These are phyloP conservation scores for Trichopoda pennipes DNA, from an alignment of 2,888 invertebrate genomes.

Conservation along the genomic window DNA sequence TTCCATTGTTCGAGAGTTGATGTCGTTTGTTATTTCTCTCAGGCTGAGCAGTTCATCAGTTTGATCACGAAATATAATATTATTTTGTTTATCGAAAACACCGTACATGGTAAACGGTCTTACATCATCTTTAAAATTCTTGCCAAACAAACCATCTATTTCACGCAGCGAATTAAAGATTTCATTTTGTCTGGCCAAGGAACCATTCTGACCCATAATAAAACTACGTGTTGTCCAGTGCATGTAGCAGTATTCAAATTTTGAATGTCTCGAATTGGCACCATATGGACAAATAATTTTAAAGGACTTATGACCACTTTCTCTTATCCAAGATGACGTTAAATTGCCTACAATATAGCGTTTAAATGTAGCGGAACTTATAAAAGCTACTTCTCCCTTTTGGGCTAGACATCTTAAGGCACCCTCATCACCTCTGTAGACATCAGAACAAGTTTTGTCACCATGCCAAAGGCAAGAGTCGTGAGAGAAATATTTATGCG, in stretches of 20 bases:
- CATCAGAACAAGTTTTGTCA: slow-evolving; percentile 80
- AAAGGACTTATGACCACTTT: slow-evolving; percentile 80
- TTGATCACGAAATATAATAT: slow-evolving; percentile 84
- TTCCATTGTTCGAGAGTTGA: slow-evolving; percentile 77
- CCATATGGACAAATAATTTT: slow-evolving; percentile 83
- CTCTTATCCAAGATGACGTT: slow-evolving; percentile 81
- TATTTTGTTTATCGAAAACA: slow-evolving; percentile 84
- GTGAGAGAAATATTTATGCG: slow-evolving; percentile 84
- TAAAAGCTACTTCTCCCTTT: slow-evolving; percentile 90
- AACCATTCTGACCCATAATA: slow-evolving; percentile 83
- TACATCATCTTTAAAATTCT: slow-evolving; percentile 82
- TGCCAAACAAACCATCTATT: slow-evolving; percentile 87
- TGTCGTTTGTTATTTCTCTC: slow-evolving; percentile 75
- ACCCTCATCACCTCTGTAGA: slow-evolving; percentile 83
- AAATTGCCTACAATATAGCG: slow-evolving; percentile 83
- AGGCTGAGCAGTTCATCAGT: slow-evolving; percentile 77
- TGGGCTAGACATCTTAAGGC: slow-evolving; percentile 86
- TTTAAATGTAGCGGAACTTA: slow-evolving; percentile 84
- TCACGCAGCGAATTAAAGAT: slow-evolving; percentile 86
- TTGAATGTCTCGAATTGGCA: slow-evolving; percentile 73
- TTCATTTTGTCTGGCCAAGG: slow-evolving; percentile 84
- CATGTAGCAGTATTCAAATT: slow-evolving; percentile 83
- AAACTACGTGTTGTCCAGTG: slow-evolving; percentile 87
- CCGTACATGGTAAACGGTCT: slow-evolving; percentile 87
- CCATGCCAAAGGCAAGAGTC: slow-evolving; percentile 83